A percentile compares a stretch with the other conserved stretches of the same genome.
phyloP scores from a whole-genome alignment of 2,888 invertebrate genomes.

The Apotomis capreana region DNA sequence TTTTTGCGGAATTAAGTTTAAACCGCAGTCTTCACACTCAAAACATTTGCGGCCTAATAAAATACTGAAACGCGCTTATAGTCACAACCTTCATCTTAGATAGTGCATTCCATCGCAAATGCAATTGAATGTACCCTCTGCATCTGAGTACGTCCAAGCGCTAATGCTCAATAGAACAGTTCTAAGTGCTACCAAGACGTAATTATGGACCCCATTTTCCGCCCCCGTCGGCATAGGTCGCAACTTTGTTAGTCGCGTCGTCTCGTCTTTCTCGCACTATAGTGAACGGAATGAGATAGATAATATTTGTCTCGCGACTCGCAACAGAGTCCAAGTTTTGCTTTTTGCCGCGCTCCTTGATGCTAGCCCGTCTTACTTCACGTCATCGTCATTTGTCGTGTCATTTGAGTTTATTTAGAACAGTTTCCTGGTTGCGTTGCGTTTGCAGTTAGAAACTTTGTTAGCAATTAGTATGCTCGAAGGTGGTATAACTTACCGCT shows the following conservation, averaged over 20 bases:
- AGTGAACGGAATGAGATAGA: too few species aligned
- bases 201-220: neutral
- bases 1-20: too few species aligned
- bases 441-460: neutral
- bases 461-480: neutral
- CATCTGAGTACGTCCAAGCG: neutral
- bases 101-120: conserved; percentile 3
- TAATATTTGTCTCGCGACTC: too few species aligned
- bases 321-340: too few species aligned
- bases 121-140: conserved; percentile 7
- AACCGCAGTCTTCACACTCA: too few species aligned
- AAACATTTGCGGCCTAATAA: too few species aligned
- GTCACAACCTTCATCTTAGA: neutral
- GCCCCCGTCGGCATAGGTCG: neutral
- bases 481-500: neutral
- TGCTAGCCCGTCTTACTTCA: too few species aligned
- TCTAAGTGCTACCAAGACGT: conserved; percentile 4
- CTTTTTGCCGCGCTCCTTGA: too few species aligned
- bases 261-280: too few species aligned
- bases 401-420: conserved; percentile 1
- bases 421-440: neutral
- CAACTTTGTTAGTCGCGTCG: too few species aligned
- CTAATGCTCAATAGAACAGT: conserved; percentile 3
- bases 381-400: too few species aligned
- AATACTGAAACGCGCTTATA: neutral